Evolutionary conservation across 2,797 vertebrate species (phyloP).

Genomic region (Margarornis squamiger): DNA sequence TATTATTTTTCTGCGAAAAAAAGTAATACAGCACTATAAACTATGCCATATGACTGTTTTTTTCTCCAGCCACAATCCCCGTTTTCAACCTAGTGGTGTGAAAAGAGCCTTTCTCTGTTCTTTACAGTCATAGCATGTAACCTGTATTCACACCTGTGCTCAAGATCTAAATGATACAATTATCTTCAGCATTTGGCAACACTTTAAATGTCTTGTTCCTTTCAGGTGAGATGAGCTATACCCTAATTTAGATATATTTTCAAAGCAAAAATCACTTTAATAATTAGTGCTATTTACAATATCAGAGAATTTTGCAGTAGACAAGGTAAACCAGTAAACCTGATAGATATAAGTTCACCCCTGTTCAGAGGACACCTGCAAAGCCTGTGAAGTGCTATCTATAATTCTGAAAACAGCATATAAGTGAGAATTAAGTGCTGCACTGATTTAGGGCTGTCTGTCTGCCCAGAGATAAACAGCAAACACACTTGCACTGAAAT

Average conservation of each 20-base stretch:
- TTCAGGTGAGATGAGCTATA: not conserved
- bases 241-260: not conserved
- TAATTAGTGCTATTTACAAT: not conserved
- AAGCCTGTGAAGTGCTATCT: not conserved
- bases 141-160: not conserved
- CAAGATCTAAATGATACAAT: not conserved
- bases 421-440: not conserved
- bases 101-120: not conserved
- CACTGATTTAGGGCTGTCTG: not conserved
- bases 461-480: not conserved
- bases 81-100: not conserved
- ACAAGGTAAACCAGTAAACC: too few relatives aligned
- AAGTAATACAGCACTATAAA: not conserved
- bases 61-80: not conserved
- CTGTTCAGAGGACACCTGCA: not conserved
- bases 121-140: not conserved
- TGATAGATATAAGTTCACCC: accelerated
- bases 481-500: not conserved
- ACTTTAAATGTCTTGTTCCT: not conserved
- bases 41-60: not conserved
- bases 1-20: not conserved
- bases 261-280: not conserved
- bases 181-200: not conserved
- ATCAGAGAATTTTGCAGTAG: not conserved
- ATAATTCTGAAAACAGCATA: not conserved